phyloP scores from a whole-genome alignment of 2,797 vertebrate genomes.

The Semotilus atromaculatus region DNA sequence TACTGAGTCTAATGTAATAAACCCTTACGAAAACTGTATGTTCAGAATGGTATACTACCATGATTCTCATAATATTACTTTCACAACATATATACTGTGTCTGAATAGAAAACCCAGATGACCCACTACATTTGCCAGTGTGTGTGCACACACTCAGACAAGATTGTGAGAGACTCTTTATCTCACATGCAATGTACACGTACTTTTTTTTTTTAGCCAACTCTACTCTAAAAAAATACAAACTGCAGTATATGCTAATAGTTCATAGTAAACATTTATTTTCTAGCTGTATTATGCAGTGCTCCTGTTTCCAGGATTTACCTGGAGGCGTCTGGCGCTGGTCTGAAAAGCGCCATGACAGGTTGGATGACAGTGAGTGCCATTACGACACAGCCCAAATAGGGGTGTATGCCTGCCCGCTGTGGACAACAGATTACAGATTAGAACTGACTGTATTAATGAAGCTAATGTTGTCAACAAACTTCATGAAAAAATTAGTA shows the following conservation, averaged over 20 bases:
- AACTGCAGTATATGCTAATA: background rate
- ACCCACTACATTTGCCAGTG: background rate
- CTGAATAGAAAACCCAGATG: background rate
- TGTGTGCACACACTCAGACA: background rate
- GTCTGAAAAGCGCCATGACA: conserved; percentile 83
- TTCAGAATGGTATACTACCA: background rate
- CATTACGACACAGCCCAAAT: conserved; percentile 83
- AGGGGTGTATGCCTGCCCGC: conserved; percentile 85
- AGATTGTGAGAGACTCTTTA: background rate
- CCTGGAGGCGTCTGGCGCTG: conserved; percentile 79
- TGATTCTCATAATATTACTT: background rate
- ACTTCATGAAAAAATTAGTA: background rate
- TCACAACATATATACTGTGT: background rate
- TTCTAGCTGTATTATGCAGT: background rate
- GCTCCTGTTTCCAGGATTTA: conserved; percentile 61
- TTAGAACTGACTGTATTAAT: conserved; percentile 1
- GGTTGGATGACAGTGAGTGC: conserved; percentile 79
- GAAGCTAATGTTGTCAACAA: background rate
- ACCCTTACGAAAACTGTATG: background rate
- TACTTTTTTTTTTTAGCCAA: too few species aligned
- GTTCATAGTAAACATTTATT: background rate
- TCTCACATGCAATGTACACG: background rate
- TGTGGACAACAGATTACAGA: conserved; percentile 61
- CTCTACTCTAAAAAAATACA: background rate
- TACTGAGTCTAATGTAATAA: background rate